Evolutionary conservation across 2,888 invertebrate species (phyloP), one percentile per base, ranked within the genome.

Genomic region (Mantis religiosa): DNA sequence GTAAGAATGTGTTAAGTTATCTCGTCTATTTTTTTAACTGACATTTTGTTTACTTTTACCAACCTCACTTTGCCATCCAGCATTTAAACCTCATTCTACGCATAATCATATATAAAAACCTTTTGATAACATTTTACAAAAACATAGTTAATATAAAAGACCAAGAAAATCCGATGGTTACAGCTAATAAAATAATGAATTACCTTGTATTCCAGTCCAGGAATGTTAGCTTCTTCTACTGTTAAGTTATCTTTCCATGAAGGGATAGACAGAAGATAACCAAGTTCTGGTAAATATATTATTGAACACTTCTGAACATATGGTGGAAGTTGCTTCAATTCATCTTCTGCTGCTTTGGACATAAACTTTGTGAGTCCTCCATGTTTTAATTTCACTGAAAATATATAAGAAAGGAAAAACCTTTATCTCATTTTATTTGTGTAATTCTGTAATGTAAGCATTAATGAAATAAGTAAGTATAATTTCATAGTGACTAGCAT

Each of bases 201-300:
- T 91, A 96, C 97, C 95, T 96, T 96, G 92, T 96, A 97, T 91
- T 96, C 95, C 92, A 97, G 95, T 88, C 95, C 95, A 0, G 96
- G 95, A 89, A 97, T 93, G 88, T 95, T 92, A 91, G 95, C 94
- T 89, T 96, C 94, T 1, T 95, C 94, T 87, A 94, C 93, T 6
- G 94, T 93, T 88, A 95, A 94, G 91, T 94, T 92, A 0, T 94
- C 93, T 1, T 94, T 94, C 95, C 96, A 96, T 90, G 95, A 94
- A 88, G 95, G 96, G 34, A 82, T 87, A 0, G 96, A 96, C 20
- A 98, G 93, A 90, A 98, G 93, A 93, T 97, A 97, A 0, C 98
- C 97, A 90, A 97, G 94, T 92, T 97, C 96, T 0, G 97, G 96
- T 92, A 97, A 94, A 92, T 96, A 96, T 88, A 96, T 92, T 93